These are phyloP conservation scores for Brachionus calyciflorus DNA, from an alignment of 1,140 invertebrate genomes.

Conservation along the genomic window DNA sequence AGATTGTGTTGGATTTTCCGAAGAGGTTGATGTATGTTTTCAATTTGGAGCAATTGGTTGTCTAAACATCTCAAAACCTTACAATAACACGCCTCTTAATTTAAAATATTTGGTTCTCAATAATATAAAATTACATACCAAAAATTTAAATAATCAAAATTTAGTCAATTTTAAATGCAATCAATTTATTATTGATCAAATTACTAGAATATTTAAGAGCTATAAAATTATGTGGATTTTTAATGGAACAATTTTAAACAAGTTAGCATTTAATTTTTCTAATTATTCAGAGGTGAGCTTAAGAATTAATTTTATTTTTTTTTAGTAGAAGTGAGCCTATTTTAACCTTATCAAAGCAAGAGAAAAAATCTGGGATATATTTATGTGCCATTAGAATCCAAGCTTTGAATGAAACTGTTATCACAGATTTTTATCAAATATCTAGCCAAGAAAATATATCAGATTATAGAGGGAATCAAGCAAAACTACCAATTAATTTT, in stretches of 20 bases:
- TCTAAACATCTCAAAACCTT: neutral
- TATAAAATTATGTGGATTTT: too few relatives aligned
- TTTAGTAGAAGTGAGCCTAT: neutral
- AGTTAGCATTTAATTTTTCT: too few relatives aligned
- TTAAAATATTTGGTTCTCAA: neutral
- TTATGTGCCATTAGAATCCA: neutral
- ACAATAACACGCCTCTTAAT: neutral
- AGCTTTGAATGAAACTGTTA: neutral
- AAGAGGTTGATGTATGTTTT: neutral
- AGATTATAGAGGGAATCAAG: neutral
- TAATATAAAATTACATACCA: neutral
- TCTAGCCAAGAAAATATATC: neutral
- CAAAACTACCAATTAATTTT: too few relatives aligned
- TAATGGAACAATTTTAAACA: too few relatives aligned
- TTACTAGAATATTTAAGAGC: too few relatives aligned
- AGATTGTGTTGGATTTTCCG: neutral
- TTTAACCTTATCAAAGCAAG: neutral
- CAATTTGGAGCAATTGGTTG: neutral
- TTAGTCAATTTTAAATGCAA: too few relatives aligned
- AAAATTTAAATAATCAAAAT: neutral
- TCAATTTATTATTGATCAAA: too few relatives aligned
- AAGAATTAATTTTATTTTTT: too few relatives aligned
- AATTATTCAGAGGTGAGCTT: too few relatives aligned
- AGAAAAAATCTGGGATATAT: neutral
- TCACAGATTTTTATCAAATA: neutral